Conservation (phyloP, 2,113 vertebrate species). For the Barbus barbus region DNA sequence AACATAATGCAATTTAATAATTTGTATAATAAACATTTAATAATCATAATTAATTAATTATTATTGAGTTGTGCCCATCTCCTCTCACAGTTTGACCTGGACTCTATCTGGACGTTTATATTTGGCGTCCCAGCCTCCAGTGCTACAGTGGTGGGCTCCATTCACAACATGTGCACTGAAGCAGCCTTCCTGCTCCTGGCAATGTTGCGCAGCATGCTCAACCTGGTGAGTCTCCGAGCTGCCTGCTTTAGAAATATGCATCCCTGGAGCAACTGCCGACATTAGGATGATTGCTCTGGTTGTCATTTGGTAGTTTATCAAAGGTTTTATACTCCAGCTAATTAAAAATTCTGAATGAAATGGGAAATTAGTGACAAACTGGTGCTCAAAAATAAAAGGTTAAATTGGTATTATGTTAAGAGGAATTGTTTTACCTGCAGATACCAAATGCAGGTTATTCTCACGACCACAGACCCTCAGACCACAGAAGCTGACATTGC, state of each 20-base stretch:
- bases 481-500: neutral
- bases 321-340: neutral
- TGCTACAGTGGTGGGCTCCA: constrained; percentile 85
- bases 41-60: neutral
- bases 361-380: neutral
- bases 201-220: constrained; percentile 98
- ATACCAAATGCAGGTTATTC: neutral
- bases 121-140: constrained; percentile 95
- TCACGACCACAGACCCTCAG: neutral
- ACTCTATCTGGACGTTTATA: constrained; percentile 98
- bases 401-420: neutral
- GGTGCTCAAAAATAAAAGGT: neutral
- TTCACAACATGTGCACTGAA: constrained; percentile 93
- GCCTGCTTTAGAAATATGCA: neutral
- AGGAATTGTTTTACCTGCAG: neutral
- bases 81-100: constrained; percentile 88
- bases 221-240: constrained; percentile 81
- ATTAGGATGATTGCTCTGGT: neutral
- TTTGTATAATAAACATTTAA: neutral
- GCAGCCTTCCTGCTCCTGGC: constrained; percentile 90
- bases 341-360: neutral
- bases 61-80: constrained; percentile 35
- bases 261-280: neutral
- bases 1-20: neutral
- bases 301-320: neutral